Percentiles rank a stretch among this genome's conserved stretches.
Evolutionary conservation across 2,888 invertebrate genomes (phyloP).

Genomic region (Cephus pygmeus): DNA sequence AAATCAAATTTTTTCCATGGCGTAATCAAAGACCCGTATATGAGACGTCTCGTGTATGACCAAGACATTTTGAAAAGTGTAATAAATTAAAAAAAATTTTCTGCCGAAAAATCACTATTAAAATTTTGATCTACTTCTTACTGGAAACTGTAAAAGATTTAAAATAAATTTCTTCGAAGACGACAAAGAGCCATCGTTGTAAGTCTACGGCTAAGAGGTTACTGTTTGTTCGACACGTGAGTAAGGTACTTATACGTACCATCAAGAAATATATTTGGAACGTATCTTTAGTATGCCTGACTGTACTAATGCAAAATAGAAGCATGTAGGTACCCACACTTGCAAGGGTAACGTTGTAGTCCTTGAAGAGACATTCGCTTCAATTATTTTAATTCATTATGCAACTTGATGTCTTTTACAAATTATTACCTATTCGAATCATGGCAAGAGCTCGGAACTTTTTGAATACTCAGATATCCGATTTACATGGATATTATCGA

Average conservation of each 20-base stretch:
- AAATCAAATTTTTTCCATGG: not conserved
- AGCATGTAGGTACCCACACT: not conserved
- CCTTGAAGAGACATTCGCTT: not conserved
- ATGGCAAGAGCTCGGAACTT: too few species aligned
- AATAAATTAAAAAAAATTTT: not conserved
- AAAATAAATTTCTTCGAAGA: not conserved
- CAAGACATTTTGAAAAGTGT: conserved; percentile 11
- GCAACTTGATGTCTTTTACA: not conserved
- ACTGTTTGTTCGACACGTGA: conserved; percentile 22
- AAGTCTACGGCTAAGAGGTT: conserved; percentile 1
- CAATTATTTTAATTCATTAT: not conserved
- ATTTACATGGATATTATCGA: too few species aligned
- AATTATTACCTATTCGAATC: too few species aligned
- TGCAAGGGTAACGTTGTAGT: not conserved
- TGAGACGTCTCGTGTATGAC: conserved; percentile 15
- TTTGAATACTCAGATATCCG: too few species aligned
- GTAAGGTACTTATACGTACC: conserved; percentile 23
- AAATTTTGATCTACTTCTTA: not conserved
- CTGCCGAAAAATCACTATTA: not conserved
- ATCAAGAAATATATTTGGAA: not conserved
- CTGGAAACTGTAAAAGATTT: not conserved
- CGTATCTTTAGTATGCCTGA: not conserved
- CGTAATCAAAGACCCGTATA: conserved; percentile 6
- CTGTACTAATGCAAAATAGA: not conserved
- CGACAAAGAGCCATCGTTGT: not conserved